phyloP scores from a whole-genome alignment of 1,140 invertebrate genomes.

The Cataglyphis hispanica region DNA sequence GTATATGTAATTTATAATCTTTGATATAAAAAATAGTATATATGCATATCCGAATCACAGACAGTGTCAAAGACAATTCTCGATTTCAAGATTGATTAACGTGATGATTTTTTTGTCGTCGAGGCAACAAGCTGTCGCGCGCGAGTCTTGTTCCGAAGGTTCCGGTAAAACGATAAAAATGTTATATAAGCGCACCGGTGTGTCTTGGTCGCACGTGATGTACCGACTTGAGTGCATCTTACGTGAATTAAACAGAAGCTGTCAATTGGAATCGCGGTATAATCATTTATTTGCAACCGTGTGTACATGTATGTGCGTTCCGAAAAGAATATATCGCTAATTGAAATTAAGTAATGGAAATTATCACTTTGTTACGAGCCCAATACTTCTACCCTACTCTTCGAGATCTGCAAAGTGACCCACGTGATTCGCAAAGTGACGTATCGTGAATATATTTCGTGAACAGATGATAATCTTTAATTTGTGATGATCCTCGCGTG shows the following conservation, averaged over 20 bases:
- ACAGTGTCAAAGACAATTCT: neutral
- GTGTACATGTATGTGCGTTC: neutral
- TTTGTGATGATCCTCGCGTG: too few relatives aligned
- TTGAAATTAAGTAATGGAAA: neutral
- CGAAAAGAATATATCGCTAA: neutral
- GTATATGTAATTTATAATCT: too few relatives aligned
- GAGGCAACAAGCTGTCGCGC: constrained; percentile 9
- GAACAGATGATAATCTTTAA: neutral
- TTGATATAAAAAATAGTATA: neutral
- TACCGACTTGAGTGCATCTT: constrained; percentile 2
- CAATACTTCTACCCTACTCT: neutral
- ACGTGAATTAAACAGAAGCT: constrained; percentile 19
- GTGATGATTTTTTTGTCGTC: neutral
- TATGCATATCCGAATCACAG: neutral
- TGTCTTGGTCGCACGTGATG: neutral
- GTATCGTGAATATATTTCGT: neutral
- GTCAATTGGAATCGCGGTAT: constrained; percentile 5
- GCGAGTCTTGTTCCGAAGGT: constrained; percentile 16
- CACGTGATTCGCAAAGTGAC: neutral
- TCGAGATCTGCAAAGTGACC: neutral
- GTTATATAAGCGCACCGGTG: constrained; percentile 41
- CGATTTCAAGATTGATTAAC: neutral
- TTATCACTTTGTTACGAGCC: neutral
- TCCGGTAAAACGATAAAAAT: constrained; percentile 35
- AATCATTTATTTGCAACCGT: neutral